These are phyloP conservation scores for Ennomos fuscantarius DNA, from an alignment of 2,888 invertebrate species.

Conservation along the genomic window DNA sequence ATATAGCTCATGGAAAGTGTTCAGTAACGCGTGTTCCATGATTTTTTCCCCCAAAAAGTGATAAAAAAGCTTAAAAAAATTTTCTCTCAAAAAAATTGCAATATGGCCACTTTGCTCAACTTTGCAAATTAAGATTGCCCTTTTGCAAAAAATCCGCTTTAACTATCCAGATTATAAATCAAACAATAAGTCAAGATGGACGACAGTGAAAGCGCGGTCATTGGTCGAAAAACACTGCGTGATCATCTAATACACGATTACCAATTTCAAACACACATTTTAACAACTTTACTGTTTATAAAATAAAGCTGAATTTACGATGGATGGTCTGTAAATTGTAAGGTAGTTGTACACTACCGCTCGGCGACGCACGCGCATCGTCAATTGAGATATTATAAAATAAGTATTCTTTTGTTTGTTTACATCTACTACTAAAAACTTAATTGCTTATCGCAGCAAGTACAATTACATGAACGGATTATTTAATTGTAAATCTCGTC, in stretches of 20 bases:
- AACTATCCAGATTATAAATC: slow-evolving; percentile 72
- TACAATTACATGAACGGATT: no score
- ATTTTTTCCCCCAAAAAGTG: no score
- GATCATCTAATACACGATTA: slow-evolving; percentile 66
- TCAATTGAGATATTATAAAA: slow-evolving; percentile 64
- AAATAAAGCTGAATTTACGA: slow-evolving; percentile 38
- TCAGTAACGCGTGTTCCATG: no score
- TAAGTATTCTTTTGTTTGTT: slow-evolving; percentile 79
- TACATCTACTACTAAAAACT: slow-evolving; percentile 43
- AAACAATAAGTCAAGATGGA: slow-evolving; percentile 70
- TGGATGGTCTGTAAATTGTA: slow-evolving; percentile 25
- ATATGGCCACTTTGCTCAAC: no score
- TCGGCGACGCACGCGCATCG: slow-evolving; percentile 69
- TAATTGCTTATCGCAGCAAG: slow-evolving; percentile 24
- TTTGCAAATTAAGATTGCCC: slow-evolving; percentile 30
- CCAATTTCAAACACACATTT: slow-evolving; percentile 45
- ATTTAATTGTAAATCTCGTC: no score
- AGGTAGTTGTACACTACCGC: slow-evolving; percentile 71
- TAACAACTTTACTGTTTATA: slow-evolving; percentile 6
- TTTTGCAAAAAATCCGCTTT: slow-evolving; percentile 47
- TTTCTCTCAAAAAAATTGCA: no score
- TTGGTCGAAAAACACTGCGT: slow-evolving; percentile 78
- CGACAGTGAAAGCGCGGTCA: slow-evolving; percentile 83
- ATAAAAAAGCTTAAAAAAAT: no score
- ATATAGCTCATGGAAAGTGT: no score